Evolutionary conservation across 30 jellyfish, hydroid and myxozoan genomes (phyloP), one percentile per base, ranked within the genome.

Genomic region (Euphysa ruthae): DNA sequence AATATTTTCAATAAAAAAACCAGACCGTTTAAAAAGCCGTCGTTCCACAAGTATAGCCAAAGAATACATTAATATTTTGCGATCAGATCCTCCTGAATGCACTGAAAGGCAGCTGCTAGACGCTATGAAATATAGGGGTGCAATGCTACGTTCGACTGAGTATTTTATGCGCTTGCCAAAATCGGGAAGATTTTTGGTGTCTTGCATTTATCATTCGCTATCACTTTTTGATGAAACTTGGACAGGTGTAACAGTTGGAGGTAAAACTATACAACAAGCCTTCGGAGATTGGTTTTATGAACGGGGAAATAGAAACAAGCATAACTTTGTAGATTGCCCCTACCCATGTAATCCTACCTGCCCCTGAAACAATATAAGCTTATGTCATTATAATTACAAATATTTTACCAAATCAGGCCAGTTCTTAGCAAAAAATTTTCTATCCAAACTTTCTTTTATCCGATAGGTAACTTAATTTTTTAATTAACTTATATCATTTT

Each of bases 11-110:
- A 10, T 8, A 4, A 5, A 5, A 8, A 86, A 66, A 1, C 71
- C 22, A 35, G 73, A 69, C n/a, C 70, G 35, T 21, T 24, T 46
- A 24, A 81, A 90, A 73, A 71, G 68, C 38, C 78, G 83, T 52
- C 85, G 98, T 10, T 81, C 97, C 8, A 79, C 94, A 38, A 90
- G 92, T 61, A 90, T 90, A 19, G 94, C 94, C 38, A 90, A 57
- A 58, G 98, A 90, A 42, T 90, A 90, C 29, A 90, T 90, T 21
- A 78, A 74, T 69, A 90, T 90, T 13, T 79, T 90, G 64, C 92
- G 98, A 23, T 90, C 98, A 30, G 98, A 90, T 52, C 98, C 98
- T 5, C 98, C 98, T 13, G 98, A 90, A 58, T 90, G 98, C 65
- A 90, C 98, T 2, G 98, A 81, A 24, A 71, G 42, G 13, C 93